A percentile compares a stretch with the other conserved stretches of the same genome.
These are phyloP conservation scores for Sapajus apella DNA, from an alignment of 2,113 vertebrate species.

Conservation along the genomic window DNA sequence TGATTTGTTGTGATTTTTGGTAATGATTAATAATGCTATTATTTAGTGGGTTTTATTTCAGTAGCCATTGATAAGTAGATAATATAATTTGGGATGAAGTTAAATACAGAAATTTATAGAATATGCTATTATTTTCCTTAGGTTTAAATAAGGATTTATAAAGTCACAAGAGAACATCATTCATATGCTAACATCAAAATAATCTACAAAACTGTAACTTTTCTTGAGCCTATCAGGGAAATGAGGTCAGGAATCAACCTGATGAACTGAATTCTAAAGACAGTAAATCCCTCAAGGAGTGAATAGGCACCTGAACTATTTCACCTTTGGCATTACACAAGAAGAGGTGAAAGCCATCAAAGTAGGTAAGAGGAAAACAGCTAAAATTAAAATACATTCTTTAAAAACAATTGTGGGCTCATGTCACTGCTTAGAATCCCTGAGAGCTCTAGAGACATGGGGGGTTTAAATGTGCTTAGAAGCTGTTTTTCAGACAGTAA, in stretches of 20 bases:
- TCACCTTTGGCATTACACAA: not conserved
- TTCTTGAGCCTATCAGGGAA: not conserved
- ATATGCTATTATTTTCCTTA: not conserved
- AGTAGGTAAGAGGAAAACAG: not conserved
- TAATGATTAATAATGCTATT: not conserved
- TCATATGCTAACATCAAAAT: not conserved
- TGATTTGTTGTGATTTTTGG: not conserved
- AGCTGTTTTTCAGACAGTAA: not conserved
- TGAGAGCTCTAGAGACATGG: not conserved
- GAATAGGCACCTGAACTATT: not conserved
- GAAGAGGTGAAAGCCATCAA: not conserved
- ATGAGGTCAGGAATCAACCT: not conserved
- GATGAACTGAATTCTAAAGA: not conserved
- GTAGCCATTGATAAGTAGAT: not conserved
- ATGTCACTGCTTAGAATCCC: not conserved
- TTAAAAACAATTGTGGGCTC: not conserved
- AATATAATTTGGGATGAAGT: conserved; percentile 9
- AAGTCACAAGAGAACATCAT: not conserved
- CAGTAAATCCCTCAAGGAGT: not conserved
- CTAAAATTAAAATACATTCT: not conserved
- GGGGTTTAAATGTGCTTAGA: not conserved
- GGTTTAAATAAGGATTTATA: not conserved
- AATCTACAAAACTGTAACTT: not conserved
- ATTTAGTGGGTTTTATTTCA: not conserved
- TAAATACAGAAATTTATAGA: conserved; percentile 5